Evolutionary conservation across 2,113 vertebrate species (phyloP).

Genomic region (Cyrtonyx montezumae): DNA sequence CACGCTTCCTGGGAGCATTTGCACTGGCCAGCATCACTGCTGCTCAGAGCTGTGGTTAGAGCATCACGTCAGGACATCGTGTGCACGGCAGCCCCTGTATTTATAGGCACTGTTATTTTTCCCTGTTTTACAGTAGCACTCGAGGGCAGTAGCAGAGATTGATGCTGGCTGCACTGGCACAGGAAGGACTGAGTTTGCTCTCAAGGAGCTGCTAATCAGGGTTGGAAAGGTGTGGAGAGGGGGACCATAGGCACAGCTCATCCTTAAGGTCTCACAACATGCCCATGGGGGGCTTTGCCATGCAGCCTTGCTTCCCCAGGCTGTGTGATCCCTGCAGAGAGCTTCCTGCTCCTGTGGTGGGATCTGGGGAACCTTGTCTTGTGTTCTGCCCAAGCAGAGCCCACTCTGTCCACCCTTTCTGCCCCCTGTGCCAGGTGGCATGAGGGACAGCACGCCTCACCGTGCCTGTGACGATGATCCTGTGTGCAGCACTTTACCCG

Average conservation of each 20-base stretch:
- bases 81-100: rapidly evolving
- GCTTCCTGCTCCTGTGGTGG: not conserved
- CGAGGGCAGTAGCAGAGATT: not conserved
- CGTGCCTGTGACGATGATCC: rapidly evolving
- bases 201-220: not conserved
- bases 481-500: not conserved
- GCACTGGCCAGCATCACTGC: rapidly evolving
- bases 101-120: not conserved
- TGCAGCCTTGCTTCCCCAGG: not conserved
- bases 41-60: not conserved
- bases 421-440: too few species aligned
- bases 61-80: not conserved
- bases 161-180: rapidly evolving
- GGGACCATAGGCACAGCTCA: not conserved
- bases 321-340: not conserved
- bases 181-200: not conserved
- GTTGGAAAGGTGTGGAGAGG: not conserved
- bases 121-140: not conserved
- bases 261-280: not conserved
- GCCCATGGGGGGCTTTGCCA: not conserved
- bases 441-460: too few species aligned
- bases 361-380: not conserved
- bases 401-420: not conserved
- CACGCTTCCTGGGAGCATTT: rapidly evolving
- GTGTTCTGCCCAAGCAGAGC: not conserved